Evolutionary conservation across 2,888 invertebrate genomes (phyloP).

Genomic region (Brachyopa scutellaris): DNA sequence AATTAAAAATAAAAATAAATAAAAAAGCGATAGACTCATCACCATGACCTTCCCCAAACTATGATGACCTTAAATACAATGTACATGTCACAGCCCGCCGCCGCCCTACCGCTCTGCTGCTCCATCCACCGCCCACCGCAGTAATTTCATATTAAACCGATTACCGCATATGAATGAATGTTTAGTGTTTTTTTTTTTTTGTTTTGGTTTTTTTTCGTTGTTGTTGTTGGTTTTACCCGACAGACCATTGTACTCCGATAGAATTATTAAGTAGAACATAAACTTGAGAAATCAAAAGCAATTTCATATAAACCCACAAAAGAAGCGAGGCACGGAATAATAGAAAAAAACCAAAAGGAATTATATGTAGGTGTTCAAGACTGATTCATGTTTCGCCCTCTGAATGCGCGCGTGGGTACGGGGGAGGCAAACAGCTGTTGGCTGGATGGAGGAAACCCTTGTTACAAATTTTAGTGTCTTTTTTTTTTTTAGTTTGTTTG

Average conservation of each 20-base stretch:
- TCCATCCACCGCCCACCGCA: background rate
- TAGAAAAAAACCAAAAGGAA: background rate
- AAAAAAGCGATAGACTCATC: constrained; percentile 4
- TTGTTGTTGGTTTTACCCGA: background rate
- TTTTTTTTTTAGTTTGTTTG: background rate
- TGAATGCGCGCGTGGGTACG: background rate
- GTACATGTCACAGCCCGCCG: background rate
- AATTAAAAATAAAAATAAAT: background rate
- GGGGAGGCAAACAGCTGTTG: constrained; percentile 25
- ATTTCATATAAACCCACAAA: background rate
- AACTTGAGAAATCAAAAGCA: constrained; percentile 21
- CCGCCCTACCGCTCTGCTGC: background rate
- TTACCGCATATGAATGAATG: constrained; percentile 1
- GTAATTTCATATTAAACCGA: background rate
- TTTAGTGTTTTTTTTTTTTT: too few relatives aligned
- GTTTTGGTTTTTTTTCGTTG: background rate
- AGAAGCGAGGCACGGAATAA: background rate
- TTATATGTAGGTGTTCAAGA: background rate
- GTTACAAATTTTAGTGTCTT: background rate
- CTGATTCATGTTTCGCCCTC: background rate
- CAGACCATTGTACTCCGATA: constrained; percentile 1
- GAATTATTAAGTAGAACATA: constrained; percentile 37
- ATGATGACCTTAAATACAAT: constrained; percentile 38
- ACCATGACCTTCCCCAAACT: constrained; percentile 54
- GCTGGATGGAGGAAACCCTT: background rate